Conservation (phyloP, 2,888 invertebrate species). For the Pocota personata region DNA sequence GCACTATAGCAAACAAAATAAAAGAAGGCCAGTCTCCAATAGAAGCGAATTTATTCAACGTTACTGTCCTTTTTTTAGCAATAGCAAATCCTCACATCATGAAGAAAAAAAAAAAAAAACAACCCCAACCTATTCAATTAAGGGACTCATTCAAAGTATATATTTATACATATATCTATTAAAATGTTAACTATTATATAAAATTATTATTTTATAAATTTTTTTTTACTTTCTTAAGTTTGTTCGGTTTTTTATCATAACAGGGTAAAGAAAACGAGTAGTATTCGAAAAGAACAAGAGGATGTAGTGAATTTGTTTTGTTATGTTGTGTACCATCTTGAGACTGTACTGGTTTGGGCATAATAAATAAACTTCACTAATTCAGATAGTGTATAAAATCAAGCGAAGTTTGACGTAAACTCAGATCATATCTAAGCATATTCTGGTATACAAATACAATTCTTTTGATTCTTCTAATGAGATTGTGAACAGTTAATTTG, state of each 20-base stretch:
- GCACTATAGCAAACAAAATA: neutral
- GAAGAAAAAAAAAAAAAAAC: conserved; percentile 20
- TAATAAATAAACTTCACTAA: neutral
- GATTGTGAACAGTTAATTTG: too few species aligned
- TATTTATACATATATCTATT: conserved; percentile 68
- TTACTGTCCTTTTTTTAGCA: neutral
- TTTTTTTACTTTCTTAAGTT: conserved; percentile 17
- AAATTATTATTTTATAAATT: conserved; percentile 49
- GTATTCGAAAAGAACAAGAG: neutral
- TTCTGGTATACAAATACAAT: too few species aligned
- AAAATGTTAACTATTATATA: conserved; percentile 70
- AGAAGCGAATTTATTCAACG: neutral
- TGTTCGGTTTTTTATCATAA: conserved; percentile 14
- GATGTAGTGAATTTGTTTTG: conserved; percentile 3
- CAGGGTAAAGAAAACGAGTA: neutral
- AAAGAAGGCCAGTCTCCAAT: conserved; percentile 2
- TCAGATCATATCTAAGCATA: too few species aligned
- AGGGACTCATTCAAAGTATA: conserved; percentile 66
- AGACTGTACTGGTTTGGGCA: neutral
- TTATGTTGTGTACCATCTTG: neutral
- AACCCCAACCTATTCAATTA: conserved; percentile 45
- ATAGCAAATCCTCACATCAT: conserved; percentile 41
- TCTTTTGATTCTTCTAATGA: too few species aligned
- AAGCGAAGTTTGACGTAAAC: too few species aligned
- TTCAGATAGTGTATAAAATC: too few species aligned